Conservation (phyloP, 2,113 vertebrate species). For the Eptatretus burgeri region DNA sequence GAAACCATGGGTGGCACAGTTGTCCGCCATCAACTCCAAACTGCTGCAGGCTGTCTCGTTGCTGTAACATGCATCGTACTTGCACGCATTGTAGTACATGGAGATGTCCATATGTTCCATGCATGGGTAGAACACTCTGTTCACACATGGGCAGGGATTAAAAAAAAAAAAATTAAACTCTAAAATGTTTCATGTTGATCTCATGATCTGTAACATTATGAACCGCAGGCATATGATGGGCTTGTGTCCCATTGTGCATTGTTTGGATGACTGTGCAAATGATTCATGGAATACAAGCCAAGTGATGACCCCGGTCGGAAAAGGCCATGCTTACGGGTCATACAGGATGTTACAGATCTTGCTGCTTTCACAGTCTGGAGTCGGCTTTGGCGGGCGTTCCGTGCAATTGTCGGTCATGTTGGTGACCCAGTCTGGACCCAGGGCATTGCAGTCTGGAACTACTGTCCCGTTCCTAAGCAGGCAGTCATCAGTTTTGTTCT, state of each 20-base stretch:
- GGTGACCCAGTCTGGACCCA: constrained; percentile 4
- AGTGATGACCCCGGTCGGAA: no score
- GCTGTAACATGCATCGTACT: constrained; percentile 3
- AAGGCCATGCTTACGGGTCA: no score
- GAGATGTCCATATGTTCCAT: neutral
- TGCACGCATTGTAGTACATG: neutral
- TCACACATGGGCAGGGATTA: no score
- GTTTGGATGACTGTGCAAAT: no score
- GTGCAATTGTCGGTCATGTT: neutral
- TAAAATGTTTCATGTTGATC: no score
- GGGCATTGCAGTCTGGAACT: neutral
- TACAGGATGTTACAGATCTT: no score
- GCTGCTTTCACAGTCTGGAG: neutral
- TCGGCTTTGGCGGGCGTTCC: neutral
- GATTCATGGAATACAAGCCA: no score
- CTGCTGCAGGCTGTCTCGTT: neutral
- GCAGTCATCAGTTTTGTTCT: neutral
- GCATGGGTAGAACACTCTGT: neutral
- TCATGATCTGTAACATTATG: no score
- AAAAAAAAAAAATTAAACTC: no score
- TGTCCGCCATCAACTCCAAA: neutral
- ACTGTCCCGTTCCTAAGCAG: constrained; percentile 6
- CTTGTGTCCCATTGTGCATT: no score
- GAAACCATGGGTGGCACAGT: neutral
- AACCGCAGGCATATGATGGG: no score